Evolutionary conservation across 2,888 invertebrate species (phyloP), one percentile per base, ranked within the genome.

Genomic region (Heliconius sara): DNA sequence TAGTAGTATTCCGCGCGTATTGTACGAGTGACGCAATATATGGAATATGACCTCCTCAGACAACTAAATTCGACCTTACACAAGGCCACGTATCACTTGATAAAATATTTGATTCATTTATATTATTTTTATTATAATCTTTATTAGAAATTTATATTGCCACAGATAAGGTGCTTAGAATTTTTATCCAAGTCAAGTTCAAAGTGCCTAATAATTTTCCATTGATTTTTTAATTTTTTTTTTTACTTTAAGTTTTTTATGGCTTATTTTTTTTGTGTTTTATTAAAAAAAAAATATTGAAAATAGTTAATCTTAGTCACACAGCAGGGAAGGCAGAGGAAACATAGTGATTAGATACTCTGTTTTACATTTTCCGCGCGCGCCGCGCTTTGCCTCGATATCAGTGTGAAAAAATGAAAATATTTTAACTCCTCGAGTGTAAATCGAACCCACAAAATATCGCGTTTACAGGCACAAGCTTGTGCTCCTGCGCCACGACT

Each of bases 31-130:
- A 78, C 27, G 67, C 74, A 78, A 78, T 66, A 60, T 25, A 57
- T 66, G 43, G 67, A 73, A 16, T 66, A 78, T 66, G 74, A 74
- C 78, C 78, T 78, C 78, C 60, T 78, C 67, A 78, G 73, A 60
- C 73, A 74, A 74, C 78, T 74, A 34, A 67, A 73, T 73, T 67
- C 73, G 78, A 74, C 78, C 78, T 78, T 74, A 74, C 43, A 22
- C 73, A 67, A 78, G 78, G 78, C 34, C 63, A 34, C 52, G 47
- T 68, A 27, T 39, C 63, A 63, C 9, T 72, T 66, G 74, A 74
- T 74, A 27, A 68, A 68, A 74, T 52, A 71, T 76, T 68, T 39
- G 39, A 66, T 75, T 47, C 65, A 27, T 43, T 27, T 66, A 60
- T 10, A 47, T 39, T 75, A n/a, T 65, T 9, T 25, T 10, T 19